phyloP scores from a whole-genome alignment of 2,888 invertebrate genomes.

The Phalera bucephala region DNA sequence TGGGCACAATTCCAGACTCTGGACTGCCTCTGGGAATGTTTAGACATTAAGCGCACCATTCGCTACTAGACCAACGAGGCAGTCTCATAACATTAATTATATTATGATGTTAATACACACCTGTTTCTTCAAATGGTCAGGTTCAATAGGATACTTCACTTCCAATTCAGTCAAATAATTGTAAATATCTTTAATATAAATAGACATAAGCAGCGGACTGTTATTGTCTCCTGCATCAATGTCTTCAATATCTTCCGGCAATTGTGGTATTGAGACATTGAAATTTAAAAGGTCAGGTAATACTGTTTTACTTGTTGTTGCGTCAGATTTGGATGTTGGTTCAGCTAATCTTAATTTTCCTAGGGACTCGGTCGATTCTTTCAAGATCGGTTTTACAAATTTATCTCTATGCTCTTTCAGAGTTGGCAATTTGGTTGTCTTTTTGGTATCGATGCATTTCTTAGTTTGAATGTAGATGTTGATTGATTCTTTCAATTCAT shows the following conservation, averaged over 20 bases:
- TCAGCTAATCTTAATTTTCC: conserved; percentile 60
- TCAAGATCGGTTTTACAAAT: conserved; percentile 52
- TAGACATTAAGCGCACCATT: too few species aligned
- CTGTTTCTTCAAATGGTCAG: conserved; percentile 87
- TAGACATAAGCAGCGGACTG: conserved; percentile 90
- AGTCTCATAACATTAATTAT: too few species aligned
- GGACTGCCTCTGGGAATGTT: too few species aligned
- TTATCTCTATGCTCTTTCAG: conserved; percentile 52
- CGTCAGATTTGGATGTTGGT: conserved; percentile 7
- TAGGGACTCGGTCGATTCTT: conserved; percentile 60
- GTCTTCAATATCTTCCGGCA: conserved; percentile 83
- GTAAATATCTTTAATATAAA: conserved; percentile 96
- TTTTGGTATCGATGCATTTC: conserved; percentile 49
- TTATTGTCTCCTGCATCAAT: conserved; percentile 89
- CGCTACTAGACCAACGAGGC: too few species aligned
- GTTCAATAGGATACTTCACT: conserved; percentile 84
- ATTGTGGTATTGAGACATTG: conserved; percentile 26
- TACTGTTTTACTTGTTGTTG: not conserved
- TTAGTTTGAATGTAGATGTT: conserved; percentile 45
- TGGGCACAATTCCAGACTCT: too few species aligned
- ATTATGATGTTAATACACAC: too few species aligned
- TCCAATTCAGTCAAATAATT: conserved; percentile 91
- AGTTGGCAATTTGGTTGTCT: conserved; percentile 45
- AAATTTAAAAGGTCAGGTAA: conserved; percentile 11
- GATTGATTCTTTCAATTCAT: conserved; percentile 50